Evolutionary conservation across 2,888 invertebrate genomes (phyloP), one percentile per base, ranked within the genome.

Genomic region (Athrips mouffetella): DNA sequence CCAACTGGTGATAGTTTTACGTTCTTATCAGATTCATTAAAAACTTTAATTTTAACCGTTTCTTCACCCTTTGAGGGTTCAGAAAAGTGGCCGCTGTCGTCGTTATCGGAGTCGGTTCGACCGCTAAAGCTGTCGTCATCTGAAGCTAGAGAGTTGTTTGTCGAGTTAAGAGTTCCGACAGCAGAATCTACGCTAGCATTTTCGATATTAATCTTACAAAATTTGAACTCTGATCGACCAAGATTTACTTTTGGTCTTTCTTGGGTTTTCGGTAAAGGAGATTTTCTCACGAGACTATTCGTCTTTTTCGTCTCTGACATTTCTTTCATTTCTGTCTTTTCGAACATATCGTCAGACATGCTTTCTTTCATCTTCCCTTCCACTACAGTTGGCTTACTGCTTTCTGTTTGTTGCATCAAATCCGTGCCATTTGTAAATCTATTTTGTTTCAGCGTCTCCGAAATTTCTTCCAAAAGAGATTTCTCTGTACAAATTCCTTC

Each of bases 391-490:
- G 89, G 89, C 57, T 88, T 88, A 30, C 64, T 80, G 40, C 67
- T 73, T 37, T 79, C 74, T 35, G 70, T 81, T 56, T 78, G 70
- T 4, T 71, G 65, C 60, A 79, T 77, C 10, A 87, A 64, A 47
- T 89, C 89, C 21, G 63, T 65, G 6, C 71, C 71, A 49, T 71
- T 80, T 47, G 80, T 79, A 55, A 91, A 90, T 65, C 91, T 89
- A 55, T 91, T 90, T 60, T 92, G 91, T 68, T 92, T 92, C 53
- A 93, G 79, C 1, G 93, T 93, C 73, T 93, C 93, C 0, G 92
- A 92, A 65, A 93, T 93, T 80, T 93, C 93, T 70, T 93, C 93
- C 5, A 93, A 73, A 51, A 93, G 74, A 0, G 93, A 92, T 66
- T 93, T 93, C 64, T 93, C 93, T 64, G 91, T 84, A 60, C 80